Evolutionary conservation across 2,797 vertebrate genomes (phyloP).

Genomic region (Pipistrellus pygmaeus): DNA sequence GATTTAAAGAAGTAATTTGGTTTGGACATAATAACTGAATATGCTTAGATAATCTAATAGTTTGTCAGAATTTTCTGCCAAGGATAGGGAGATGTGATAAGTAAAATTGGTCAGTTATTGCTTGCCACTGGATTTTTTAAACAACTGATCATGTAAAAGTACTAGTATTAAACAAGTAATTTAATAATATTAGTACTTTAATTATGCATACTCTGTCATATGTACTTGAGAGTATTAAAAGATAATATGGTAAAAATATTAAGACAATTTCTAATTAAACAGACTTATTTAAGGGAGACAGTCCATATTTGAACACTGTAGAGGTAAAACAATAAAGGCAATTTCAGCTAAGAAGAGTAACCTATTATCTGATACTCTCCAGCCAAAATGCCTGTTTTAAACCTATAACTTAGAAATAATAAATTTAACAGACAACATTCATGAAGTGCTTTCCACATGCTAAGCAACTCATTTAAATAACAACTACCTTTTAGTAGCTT

Average conservation of each 20-base stretch:
- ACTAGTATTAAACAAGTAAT: slow-evolving; percentile 25
- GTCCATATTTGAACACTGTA: neutral
- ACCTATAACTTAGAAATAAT: neutral
- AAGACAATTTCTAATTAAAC: slow-evolving; percentile 27
- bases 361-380: neutral
- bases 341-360: slow-evolving; percentile 16
- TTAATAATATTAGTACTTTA: slow-evolving; percentile 36
- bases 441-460: slow-evolving; percentile 8
- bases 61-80: slow-evolving; percentile 48
- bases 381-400: slow-evolving; percentile 20
- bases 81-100: neutral
- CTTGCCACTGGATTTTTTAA: neutral
- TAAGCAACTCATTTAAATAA: slow-evolving; percentile 53
- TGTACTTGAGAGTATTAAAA: neutral
- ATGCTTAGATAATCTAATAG: neutral
- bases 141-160: neutral
- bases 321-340: slow-evolving; percentile 7
- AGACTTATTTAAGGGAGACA: neutral
- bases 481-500: neutral
- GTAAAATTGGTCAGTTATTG: neutral
- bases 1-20: neutral
- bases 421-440: slow-evolving; percentile 19
- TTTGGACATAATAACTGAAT: neutral
- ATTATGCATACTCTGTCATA: slow-evolving; percentile 2
- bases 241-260: neutral